Base-by-base conservation (phyloP, 2,113 vertebrate species). In the Perccottus glenii region DNA sequence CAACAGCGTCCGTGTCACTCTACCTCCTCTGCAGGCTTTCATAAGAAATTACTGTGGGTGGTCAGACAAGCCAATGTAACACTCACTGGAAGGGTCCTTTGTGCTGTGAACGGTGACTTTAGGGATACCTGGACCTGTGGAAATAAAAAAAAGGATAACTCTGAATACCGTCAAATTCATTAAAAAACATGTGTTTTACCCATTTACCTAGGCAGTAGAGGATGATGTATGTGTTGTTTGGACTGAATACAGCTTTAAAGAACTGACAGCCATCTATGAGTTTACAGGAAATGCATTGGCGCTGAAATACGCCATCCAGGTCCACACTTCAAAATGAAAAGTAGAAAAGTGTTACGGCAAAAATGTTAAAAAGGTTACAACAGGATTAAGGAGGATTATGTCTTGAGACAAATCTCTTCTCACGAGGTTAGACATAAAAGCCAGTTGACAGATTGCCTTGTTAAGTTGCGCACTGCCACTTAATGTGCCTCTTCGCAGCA, bases 151-250 rank as follows among this genome's bases (percentile, higher is more conserved):
- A 55, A 64, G 50, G 48, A 43, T 57, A 27, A 74, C 80, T 67
- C 51, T n/a, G 64, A 52, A 48, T 60, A 32, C 52, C 32, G 3
- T 27, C 19, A 27, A 27, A 27, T 27, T 1, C 19, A 27, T 27
- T 27, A 27, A 27, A 27, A 27, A 27, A 27, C 19, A 55, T 46
- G 19, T 36, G 35, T 44, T 27, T 45, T 8, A 42, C n/a, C 32
- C 35, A 40, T 69, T 86, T 70, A 94, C 94, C 94, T 35, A 93
- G 83, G 82, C 94, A 95, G 77, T 91, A 88, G 60, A 95, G 91
- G 15, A 70, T 88, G 74, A 95, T 92, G 75, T 92, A 63, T 19
- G 88, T 91, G 77, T 83, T 83, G 70, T 89, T 91, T 57, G 92
- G 92, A 63, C 93, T 95, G 83, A 94, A 93, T 53, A 85, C 69